These are phyloP conservation scores for Madoqua kirkii DNA, from an alignment of 2,113 vertebrate genomes.

Conservation along the genomic window DNA sequence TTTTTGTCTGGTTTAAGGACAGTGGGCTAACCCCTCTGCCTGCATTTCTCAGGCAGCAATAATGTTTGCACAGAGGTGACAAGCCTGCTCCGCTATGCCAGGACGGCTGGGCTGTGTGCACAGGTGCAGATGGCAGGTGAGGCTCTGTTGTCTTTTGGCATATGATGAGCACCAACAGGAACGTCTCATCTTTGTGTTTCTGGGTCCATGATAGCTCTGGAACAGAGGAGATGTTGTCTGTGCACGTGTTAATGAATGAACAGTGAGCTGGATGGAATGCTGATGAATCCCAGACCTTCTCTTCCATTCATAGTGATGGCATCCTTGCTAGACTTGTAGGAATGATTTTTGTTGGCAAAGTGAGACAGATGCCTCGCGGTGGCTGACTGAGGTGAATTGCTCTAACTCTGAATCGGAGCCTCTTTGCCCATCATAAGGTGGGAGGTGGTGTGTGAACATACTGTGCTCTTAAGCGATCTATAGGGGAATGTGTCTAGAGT, in stretches of 20 bases:
- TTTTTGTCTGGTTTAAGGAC: neutral
- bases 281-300: neutral
- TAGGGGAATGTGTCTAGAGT: neutral
- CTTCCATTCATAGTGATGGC: neutral
- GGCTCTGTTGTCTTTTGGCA: neutral
- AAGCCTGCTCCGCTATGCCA: accelerated
- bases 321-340: neutral
- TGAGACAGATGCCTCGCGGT: neutral
- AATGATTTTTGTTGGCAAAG: neutral
- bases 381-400: neutral
- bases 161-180: no score
- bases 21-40: no score
- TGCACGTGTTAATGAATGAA: neutral
- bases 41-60: neutral
- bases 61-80: neutral
- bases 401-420: neutral
- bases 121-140: neutral
- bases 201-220: neutral
- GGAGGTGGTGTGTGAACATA: neutral
- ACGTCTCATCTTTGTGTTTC: neutral
- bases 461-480: neutral
- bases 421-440: neutral
- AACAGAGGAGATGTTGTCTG: neutral
- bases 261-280: neutral
- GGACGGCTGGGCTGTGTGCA: neutral